Percentiles rank a stretch among this genome's conserved stretches.
Conservation (phyloP, 1,140 invertebrate genomes). For the Rhyzopertha dominica region DNA sequence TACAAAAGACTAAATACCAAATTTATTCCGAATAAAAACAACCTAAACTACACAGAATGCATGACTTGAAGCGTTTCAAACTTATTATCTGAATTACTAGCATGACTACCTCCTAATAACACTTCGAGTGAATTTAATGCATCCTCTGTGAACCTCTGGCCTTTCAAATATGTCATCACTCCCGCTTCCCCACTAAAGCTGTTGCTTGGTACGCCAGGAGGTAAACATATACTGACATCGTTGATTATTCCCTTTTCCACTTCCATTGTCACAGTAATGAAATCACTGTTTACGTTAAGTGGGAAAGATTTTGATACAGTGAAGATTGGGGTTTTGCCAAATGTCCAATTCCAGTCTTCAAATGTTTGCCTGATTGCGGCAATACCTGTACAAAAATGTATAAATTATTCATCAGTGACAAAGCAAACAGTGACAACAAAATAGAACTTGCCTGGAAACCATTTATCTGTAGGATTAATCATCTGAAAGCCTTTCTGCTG, state of each 20-base stretch:
- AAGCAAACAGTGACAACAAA: neutral
- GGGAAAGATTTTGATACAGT: conserved; percentile 48
- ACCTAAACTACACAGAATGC: conserved; percentile 27
- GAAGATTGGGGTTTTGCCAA: conserved; percentile 84
- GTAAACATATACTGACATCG: conserved; percentile 36
- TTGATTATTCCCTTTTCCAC: conserved; percentile 36
- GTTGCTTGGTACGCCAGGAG: conserved; percentile 30
- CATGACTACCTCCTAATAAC: conserved; percentile 23
- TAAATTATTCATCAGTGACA: neutral
- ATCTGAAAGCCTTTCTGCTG: conserved; percentile 74
- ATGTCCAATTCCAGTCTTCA: conserved; percentile 81
- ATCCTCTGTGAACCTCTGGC: conserved; percentile 37
- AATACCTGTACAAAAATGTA: conserved; percentile 54
- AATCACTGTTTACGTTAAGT: conserved; percentile 15
- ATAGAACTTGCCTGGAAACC: conserved; percentile 70
- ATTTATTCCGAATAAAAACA: neutral
- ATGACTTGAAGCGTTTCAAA: conserved; percentile 39
- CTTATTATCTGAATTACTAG: conserved; percentile 34
- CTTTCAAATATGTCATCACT: conserved; percentile 36
- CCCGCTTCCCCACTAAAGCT: conserved; percentile 38
- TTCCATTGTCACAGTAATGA: conserved; percentile 36
- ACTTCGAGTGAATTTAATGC: conserved; percentile 33
- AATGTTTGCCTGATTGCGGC: conserved; percentile 60
- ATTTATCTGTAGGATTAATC: conserved; percentile 80
- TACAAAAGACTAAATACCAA: conserved; percentile 2